Evolutionary conservation across 1,140 invertebrate species (phyloP).

Genomic region (Temnothorax nylanderi): DNA sequence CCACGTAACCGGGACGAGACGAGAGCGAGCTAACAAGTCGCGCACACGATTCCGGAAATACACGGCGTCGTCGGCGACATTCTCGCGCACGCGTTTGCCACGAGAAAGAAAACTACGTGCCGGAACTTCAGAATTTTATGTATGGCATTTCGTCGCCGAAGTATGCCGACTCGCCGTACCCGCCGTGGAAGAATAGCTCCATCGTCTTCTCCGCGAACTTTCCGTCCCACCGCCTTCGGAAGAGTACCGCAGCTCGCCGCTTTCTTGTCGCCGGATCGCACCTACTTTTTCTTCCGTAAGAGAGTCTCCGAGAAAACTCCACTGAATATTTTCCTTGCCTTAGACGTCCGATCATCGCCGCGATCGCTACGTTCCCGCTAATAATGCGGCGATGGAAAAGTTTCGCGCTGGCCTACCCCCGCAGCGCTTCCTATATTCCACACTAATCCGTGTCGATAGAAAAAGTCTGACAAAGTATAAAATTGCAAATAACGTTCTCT

Average conservation of each 20-base stretch:
- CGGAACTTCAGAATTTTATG: conserved; percentile 81
- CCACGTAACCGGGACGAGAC: neutral
- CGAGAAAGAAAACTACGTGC: conserved; percentile 73
- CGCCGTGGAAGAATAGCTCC: conserved; percentile 79
- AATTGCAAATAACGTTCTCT: neutral
- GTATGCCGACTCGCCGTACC: conserved; percentile 71
- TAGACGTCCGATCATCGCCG: conserved; percentile 77
- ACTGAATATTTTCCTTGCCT: conserved; percentile 80
- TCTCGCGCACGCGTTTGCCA: conserved; percentile 40
- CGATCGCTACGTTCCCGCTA: conserved; percentile 69
- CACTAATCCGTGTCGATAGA: conserved; percentile 18
- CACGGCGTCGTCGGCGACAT: conserved; percentile 39
- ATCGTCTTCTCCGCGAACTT: neutral
- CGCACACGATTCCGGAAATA: conserved; percentile 63
- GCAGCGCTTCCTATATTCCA: neutral
- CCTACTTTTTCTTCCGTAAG: conserved; percentile 63
- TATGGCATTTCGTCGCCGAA: conserved; percentile 79
- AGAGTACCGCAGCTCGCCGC: neutral
- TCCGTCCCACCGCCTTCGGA: conserved; percentile 2
- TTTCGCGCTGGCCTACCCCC: conserved; percentile 47
- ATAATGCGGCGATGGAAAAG: conserved; percentile 76
- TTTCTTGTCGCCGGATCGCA: conserved; percentile 7
- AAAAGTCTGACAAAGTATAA: neutral
- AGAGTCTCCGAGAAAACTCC: conserved; percentile 76
- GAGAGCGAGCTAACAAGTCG: conserved; percentile 60